These are phyloP conservation scores for Neotoma lepida DNA, from an alignment of 2,113 vertebrate species.

Conservation along the genomic window DNA sequence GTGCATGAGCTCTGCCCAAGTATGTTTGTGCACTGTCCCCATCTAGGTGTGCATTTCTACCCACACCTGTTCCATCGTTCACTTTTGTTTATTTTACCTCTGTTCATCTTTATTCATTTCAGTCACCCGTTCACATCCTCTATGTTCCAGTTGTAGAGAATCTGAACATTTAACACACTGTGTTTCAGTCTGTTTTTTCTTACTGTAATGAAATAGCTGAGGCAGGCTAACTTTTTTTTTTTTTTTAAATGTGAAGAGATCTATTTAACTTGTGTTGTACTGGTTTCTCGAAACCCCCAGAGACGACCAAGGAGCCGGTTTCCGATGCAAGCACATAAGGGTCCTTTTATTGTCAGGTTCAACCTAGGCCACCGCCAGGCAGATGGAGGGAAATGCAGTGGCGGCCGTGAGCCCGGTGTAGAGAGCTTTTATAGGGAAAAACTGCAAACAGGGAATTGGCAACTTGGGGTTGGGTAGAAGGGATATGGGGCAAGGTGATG, in stretches of 20 bases:
- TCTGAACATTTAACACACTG: neutral
- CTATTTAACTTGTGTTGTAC: neutral
- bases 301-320: too few relatives aligned
- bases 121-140: fast-evolving
- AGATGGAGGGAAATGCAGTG: too few relatives aligned
- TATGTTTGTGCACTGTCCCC: neutral
- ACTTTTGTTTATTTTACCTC: neutral
- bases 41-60: fast-evolving
- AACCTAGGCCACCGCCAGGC: too few relatives aligned
- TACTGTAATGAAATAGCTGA: neutral
- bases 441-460: too few relatives aligned
- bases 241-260: neutral
- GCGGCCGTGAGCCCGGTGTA: too few relatives aligned
- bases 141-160: neutral
- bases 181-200: neutral
- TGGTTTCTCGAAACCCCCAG: too few relatives aligned
- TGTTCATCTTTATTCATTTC: neutral
- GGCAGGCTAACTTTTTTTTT: neutral
- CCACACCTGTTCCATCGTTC: neutral
- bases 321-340: too few relatives aligned
- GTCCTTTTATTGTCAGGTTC: too few relatives aligned
- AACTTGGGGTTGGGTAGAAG: too few relatives aligned
- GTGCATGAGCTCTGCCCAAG: neutral
- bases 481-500: too few relatives aligned
- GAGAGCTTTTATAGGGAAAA: too few relatives aligned